phyloP scores from a whole-genome alignment of 2,888 invertebrate genomes.

The Drosophila kokeensis region DNA sequence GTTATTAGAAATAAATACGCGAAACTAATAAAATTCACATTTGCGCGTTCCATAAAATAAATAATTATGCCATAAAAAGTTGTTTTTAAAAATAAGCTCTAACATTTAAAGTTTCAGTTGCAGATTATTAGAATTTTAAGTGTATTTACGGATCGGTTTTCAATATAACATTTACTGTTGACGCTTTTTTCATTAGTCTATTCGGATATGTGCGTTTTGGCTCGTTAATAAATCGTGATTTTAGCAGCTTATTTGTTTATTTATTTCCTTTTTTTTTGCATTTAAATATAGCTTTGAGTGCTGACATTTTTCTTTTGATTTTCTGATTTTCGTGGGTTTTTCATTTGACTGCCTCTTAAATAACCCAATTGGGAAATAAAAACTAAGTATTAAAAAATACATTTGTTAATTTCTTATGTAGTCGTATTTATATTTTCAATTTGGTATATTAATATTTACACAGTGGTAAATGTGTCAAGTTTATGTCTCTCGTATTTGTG shows the following conservation, averaged over 20 bases:
- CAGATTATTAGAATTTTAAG: neutral
- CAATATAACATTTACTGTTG: neutral
- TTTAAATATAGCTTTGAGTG: neutral
- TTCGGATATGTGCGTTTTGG: neutral
- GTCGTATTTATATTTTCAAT: neutral
- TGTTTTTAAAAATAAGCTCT: neutral
- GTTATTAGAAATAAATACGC: neutral
- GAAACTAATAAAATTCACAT: neutral
- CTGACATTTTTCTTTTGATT: slow-evolving; percentile 6
- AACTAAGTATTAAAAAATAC: neutral
- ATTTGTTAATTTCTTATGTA: neutral
- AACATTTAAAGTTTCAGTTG: neutral
- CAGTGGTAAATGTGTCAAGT: neutral
- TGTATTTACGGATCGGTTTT: neutral
- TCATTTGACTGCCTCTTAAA: neutral
- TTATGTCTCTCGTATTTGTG: neutral
- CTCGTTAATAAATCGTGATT: neutral
- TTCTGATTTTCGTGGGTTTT: neutral
- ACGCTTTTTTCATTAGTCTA: neutral
- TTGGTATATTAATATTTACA: neutral
- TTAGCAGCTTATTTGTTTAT: neutral
- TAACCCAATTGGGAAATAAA: neutral
- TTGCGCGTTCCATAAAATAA: neutral
- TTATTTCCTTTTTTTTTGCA: neutral
- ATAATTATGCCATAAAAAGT: neutral